Conservation (phyloP, 2,888 invertebrate species). For the Pandemis heparana region DNA sequence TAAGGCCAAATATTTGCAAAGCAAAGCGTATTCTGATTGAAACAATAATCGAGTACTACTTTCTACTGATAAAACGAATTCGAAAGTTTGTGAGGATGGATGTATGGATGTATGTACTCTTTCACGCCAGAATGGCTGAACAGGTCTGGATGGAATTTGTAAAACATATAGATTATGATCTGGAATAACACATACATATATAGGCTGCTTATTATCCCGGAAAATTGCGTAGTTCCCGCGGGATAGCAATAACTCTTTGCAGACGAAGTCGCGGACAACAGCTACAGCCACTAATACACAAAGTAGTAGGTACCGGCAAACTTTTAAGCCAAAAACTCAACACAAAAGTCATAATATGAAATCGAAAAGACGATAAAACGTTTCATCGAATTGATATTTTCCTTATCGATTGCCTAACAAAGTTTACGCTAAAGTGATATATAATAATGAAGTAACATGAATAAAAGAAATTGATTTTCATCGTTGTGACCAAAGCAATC, state of each 20-base stretch:
- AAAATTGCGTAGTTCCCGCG: too few relatives aligned
- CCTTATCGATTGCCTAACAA: slow-evolving; percentile 18
- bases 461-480: slow-evolving; percentile 39
- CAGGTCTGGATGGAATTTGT: too few relatives aligned
- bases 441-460: slow-evolving; percentile 40
- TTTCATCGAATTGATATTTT: neutral
- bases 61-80: neutral
- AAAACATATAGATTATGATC: too few relatives aligned
- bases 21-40: neutral
- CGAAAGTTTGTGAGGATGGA: too few relatives aligned
- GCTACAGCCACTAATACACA: too few relatives aligned
- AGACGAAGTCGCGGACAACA: too few relatives aligned
- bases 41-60: neutral
- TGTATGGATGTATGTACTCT: too few relatives aligned
- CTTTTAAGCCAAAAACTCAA: neutral
- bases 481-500: slow-evolving; percentile 33
- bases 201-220: too few relatives aligned
- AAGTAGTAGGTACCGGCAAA: too few relatives aligned
- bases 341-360: neutral
- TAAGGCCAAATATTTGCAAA: neutral
- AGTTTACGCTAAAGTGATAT: slow-evolving; percentile 35
- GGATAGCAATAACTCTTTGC: too few relatives aligned
- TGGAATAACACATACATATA: too few relatives aligned
- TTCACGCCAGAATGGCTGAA: too few relatives aligned
- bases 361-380: neutral